Conservation (phyloP, 2,888 invertebrate genomes). For the Stenchaetothrips biformis region DNA sequence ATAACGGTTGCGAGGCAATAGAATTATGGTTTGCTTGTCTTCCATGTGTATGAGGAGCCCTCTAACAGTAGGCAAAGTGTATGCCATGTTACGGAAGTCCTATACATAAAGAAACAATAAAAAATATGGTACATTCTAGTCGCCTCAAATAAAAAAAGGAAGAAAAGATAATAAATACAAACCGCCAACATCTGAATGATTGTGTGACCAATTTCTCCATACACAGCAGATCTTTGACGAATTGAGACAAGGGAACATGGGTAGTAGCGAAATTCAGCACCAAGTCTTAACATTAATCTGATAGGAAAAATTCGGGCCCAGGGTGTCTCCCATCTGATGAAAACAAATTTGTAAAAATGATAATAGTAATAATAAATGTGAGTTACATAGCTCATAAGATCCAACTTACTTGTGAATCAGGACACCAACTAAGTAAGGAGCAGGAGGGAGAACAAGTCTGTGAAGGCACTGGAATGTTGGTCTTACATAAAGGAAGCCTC, state of each 20-base stretch:
- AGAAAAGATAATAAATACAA: slow-evolving; percentile 40
- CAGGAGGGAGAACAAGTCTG: slow-evolving; percentile 64
- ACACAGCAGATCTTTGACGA: slow-evolving; percentile 70
- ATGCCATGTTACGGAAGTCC: slow-evolving; percentile 80
- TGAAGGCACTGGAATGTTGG: slow-evolving; percentile 77
- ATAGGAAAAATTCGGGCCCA: slow-evolving; percentile 77
- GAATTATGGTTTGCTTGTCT: slow-evolving; percentile 69
- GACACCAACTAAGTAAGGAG: slow-evolving; percentile 71
- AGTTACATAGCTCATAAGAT: slow-evolving; percentile 24
- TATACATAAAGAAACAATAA: slow-evolving; percentile 40
- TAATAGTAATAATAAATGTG: neutral
- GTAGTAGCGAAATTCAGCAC: slow-evolving; percentile 80
- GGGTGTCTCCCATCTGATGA: slow-evolving; percentile 63
- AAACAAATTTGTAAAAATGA: slow-evolving; percentile 16
- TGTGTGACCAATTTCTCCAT: slow-evolving; percentile 80
- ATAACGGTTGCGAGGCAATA: slow-evolving; percentile 69
- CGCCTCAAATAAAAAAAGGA: neutral
- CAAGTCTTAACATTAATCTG: slow-evolving; percentile 69
- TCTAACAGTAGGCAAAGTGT: slow-evolving; percentile 68
- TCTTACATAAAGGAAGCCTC: slow-evolving; percentile 76
- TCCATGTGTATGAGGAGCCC: slow-evolving; percentile 79
- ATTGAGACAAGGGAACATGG: slow-evolving; percentile 77
- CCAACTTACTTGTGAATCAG: slow-evolving; percentile 61
- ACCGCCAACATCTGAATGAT: slow-evolving; percentile 78
- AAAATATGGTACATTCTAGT: neutral